Percentiles rank a stretch among this genome's conserved stretches.
These are phyloP conservation scores for Coelinius sp. DNA, from an alignment of 2,888 invertebrate species.

Conservation along the genomic window DNA sequence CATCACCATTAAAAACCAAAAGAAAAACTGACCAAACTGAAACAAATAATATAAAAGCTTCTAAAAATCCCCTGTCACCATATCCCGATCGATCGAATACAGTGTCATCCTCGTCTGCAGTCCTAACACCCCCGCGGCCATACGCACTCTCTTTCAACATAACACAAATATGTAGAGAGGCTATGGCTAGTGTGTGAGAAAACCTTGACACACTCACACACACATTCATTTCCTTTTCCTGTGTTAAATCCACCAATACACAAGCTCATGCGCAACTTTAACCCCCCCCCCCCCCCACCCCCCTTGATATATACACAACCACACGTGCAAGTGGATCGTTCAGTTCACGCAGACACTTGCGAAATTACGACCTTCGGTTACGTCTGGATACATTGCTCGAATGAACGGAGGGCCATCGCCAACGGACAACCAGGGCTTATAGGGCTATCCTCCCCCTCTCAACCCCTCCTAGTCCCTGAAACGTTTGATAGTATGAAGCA, in stretches of 20 bases:
- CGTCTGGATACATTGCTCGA: slow-evolving; percentile 61
- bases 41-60: too few species aligned
- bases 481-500: slow-evolving; percentile 39
- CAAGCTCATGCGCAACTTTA: not conserved
- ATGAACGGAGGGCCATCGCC: slow-evolving; percentile 54
- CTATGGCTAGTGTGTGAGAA: slow-evolving; percentile 4
- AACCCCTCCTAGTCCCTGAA: not conserved
- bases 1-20: not conserved
- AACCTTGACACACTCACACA: slow-evolving; percentile 17
- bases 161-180: slow-evolving; percentile 4
- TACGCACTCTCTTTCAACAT: not conserved
- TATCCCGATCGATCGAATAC: not conserved
- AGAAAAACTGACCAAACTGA: not conserved
- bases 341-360: slow-evolving; percentile 61
- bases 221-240: not conserved
- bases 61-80: not conserved
- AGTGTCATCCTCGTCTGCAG: not conserved
- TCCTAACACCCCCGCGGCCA: not conserved
- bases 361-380: slow-evolving; percentile 64
- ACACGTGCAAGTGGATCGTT: slow-evolving; percentile 19
- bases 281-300: not conserved
- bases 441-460: slow-evolving; percentile 41
- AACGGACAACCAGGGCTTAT: slow-evolving; percentile 62
- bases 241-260: slow-evolving; percentile 5
- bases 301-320: not conserved